Evolutionary conservation across 1,140 invertebrate species (phyloP).

Genomic region (Melitaea cinxia): DNA sequence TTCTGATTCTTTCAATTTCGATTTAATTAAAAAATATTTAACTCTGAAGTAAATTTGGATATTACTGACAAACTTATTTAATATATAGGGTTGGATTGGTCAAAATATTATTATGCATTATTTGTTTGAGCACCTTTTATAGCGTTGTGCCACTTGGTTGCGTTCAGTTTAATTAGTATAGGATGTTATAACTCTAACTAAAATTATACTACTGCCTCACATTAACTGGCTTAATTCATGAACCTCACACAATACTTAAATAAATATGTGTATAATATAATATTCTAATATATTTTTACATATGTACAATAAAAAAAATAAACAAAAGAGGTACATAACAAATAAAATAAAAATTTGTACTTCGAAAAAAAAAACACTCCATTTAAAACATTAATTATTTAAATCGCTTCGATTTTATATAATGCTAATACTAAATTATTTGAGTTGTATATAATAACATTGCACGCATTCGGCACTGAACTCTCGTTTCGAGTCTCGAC

Average conservation of each 20-base stretch:
- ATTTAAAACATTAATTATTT: conserved; percentile 66
- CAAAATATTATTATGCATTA: conserved; percentile 30
- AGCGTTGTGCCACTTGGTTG: conserved; percentile 38
- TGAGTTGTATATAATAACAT: conserved; percentile 45
- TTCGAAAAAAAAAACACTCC: conserved; percentile 73
- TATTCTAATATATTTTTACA: conserved; percentile 79
- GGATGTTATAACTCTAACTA: conserved; percentile 34
- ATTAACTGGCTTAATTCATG: conserved; percentile 47
- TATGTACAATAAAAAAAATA: conserved; percentile 78
- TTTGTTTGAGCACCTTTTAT: conserved; percentile 37
- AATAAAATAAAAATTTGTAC: conserved; percentile 77
- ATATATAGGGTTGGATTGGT: conserved; percentile 35
- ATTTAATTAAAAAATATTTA: conserved; percentile 7
- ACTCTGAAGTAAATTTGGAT: conserved; percentile 11
- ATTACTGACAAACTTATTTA: conserved; percentile 24
- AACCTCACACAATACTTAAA: conserved; percentile 71
- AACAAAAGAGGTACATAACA: conserved; percentile 69
- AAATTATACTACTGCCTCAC: conserved; percentile 38
- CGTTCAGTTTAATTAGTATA: conserved; percentile 37
- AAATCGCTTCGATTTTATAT: conserved; percentile 60
- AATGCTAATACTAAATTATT: conserved; percentile 69
- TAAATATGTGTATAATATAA: conserved; percentile 78
- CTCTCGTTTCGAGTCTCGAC: background rate
- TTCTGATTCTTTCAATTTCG: background rate
- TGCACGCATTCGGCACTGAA: conserved; percentile 44